Evolutionary conservation across 2,888 invertebrate genomes (phyloP), one percentile per base, ranked within the genome.

Genomic region (Ophioninae sp.): DNA sequence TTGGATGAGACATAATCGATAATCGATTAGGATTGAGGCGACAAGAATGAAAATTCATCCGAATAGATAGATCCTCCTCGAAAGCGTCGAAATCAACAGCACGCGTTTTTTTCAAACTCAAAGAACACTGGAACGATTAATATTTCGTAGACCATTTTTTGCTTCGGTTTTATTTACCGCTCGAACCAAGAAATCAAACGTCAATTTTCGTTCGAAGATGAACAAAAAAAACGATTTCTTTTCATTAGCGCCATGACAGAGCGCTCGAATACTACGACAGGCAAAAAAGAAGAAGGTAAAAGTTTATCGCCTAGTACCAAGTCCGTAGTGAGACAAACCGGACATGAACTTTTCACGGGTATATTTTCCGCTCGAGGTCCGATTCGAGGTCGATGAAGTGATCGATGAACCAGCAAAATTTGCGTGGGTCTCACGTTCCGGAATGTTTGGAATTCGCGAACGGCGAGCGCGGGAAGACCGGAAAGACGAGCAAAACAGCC

Each of bases 311-410:
- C 23, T 68, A 37, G 22, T 7, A 51, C 8, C 30, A 22, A 64
- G 51, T 30, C 6, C 10, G 23, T 39, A 61, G 77, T 20, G 65
- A 67, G 63, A 77, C n/a, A 22, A n/a, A 75, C 64, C 64, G 78
- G 69, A 78, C 69, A 75, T 74, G 59, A 30, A 59, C 63, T 82
- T 79, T 82, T 79, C 71, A 72, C 72, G 79, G 75, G 1, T 30
- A 71, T 39, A 79, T 83, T 83, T 79, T 23, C 67, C 20, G 39
- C 59, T 76, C 67, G 13, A 51, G 7, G 23, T 8, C 51, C 13
- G 41, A 6, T 13, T 6, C 23, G 44, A 68, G 20, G 39, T 13
- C 7, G 3, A 37, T n/a, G 23, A 37, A 56, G 13, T 72, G 20
- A 71, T 10, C 13, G 59, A 10, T 5, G 20, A 51, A 63, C 30